Base-by-base conservation (phyloP, 2,888 invertebrate genomes). In the Drosophila maculinotata region DNA sequence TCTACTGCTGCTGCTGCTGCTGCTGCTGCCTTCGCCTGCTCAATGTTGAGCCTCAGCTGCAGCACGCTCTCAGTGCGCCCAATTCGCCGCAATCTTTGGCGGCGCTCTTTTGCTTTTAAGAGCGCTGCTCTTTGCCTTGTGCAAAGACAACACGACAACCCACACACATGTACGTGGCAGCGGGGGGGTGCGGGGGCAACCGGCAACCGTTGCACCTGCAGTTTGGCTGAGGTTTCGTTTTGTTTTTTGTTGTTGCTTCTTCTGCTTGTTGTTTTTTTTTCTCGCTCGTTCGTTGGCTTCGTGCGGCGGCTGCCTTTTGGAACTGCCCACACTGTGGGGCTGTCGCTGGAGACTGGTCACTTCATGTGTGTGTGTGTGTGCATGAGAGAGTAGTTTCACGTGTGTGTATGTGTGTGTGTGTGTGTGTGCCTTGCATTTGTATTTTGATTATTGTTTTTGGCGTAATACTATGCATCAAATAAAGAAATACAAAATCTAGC, bases 401-500 rank as follows among this genome's bases (percentile, higher is more conserved):
- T n/a, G n/a, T 20, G 2, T 20, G 39, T 60, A 36, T 38, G n/a
- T 47, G 20, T 59, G 25, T 56, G 38, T 33, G 33, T 54, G 60
- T 54, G 51, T 30, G 30, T 35, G 28, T 15, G 41, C 30, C 53
- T 62, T 48, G 63, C 52, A 47, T 0, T 54, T 69, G 70, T 73
- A 52, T 62, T 64, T 58, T 39, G 58, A 60, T 82, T 75, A 69
- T 82, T 77, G 59, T 73, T 73, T 77, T 76, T 79, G 77, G 45
- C 74, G 69, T 76, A 73, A 76, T 80, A 82, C n/a, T 85, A 83
- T 86, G 84, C 67, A 78, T 80, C 68, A 76, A 66, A 73, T 83
- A 63, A 71, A 83, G 49, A 69, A 69, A 79, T 49, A 68, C 64
- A 74, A 76, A 56, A 58, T 58, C 70, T 52, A 69, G 63, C 30